Evolutionary conservation across 1,140 invertebrate species (phyloP), one percentile per base, ranked within the genome.

Genomic region (Drosophila ohnishii): DNA sequence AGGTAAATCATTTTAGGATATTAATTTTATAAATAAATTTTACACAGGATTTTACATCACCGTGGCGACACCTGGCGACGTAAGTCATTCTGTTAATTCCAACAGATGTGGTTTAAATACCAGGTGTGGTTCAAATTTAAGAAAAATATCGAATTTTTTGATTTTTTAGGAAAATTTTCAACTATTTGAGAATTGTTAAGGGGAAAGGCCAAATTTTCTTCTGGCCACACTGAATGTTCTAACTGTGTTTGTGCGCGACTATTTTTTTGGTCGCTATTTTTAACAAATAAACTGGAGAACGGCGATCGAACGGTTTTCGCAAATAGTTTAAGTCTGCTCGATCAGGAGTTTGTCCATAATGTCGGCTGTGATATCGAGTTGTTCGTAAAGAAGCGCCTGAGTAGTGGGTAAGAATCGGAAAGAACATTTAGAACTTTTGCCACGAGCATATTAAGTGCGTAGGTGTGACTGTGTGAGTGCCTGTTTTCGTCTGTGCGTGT

Each of bases 341-440:
- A 91, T 69, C 88, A 91, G 44, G 85, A 91, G 51, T 91, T 91
- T 77, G 78, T 91, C 13, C 76, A 90, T 59, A 91, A 91, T 90
- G 83, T 91, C 77, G 87, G 75, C 67, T 76, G 78, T 73, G 90
- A 91, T 73, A 91, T 91, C 62, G 79, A 90, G 51, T 59, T 80
- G 19, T 91, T 90, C 73, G 69, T 91, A 60, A 90, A 88, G 50
- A 84, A 89, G 45, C 82, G 87, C 11, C 57, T 84, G 28, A 89
- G 69, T 51, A 75, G 78, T 76, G 77, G 90, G 90, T 91, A 90
- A 90, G 90, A 80, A 22, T 25, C 32, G 40, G 14, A 42, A 66
- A 14, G 47, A 66, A 66, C 57, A 56, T 55, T 80, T 79, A 86
- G 78, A 86, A 90, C 62, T 77, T 66, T 65, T 78, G 83, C 71